Conservation (phyloP, 1,140 invertebrate genomes). For the Meteorus sp. region DNA sequence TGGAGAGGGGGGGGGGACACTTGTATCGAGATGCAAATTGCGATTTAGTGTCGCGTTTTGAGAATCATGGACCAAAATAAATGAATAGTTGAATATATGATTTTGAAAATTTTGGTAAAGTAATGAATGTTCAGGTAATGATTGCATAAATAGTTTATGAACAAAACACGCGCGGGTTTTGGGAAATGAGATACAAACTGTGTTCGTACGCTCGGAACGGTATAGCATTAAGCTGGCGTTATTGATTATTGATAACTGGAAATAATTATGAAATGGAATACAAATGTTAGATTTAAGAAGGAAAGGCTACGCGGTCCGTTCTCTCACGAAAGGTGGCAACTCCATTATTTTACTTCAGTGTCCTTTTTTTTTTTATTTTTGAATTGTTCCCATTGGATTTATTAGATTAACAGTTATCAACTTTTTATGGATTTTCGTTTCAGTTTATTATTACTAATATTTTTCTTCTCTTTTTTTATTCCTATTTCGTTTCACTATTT, state of each 20-base stretch:
- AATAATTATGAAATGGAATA: slow-evolving; percentile 17
- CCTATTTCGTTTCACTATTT: slow-evolving; percentile 5
- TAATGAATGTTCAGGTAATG: neutral
- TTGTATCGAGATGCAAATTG: neutral
- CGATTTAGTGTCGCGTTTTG: neutral
- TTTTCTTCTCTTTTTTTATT: slow-evolving; percentile 2
- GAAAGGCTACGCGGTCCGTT: slow-evolving; percentile 26
- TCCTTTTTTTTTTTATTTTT: slow-evolving; percentile 7
- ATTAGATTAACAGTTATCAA: no score
- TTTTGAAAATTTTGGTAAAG: slow-evolving; percentile 6
- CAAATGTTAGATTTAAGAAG: slow-evolving; percentile 15
- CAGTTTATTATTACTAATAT: slow-evolving; percentile 8
- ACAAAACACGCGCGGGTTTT: slow-evolving; percentile 9
- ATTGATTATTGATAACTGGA: slow-evolving; percentile 15
- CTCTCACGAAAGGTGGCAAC: no score
- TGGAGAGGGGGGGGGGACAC: neutral
- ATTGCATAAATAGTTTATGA: slow-evolving; percentile 1
- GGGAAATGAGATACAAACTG: slow-evolving; percentile 27
- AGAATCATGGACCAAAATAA: neutral
- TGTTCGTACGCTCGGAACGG: slow-evolving; percentile 25
- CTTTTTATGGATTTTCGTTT: no score
- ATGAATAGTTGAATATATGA: neutral
- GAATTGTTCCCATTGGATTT: neutral
- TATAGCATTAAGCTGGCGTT: slow-evolving; percentile 18
- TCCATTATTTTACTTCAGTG: no score